phyloP scores from a whole-genome alignment of 2,888 invertebrate species.

The Hoplodrina blanda region DNA sequence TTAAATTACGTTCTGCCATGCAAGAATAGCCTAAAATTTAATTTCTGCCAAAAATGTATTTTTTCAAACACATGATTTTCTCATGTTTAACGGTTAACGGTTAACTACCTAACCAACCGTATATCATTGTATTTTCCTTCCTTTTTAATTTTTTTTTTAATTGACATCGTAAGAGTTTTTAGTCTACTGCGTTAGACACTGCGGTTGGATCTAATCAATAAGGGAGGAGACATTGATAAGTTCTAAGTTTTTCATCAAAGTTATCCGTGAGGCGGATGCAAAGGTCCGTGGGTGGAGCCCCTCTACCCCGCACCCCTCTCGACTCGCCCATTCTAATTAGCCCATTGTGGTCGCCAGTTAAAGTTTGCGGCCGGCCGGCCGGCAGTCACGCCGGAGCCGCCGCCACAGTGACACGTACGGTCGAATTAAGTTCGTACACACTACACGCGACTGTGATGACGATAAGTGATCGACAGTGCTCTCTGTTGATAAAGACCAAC shows the following conservation, averaged over 20 bases:
- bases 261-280: conserved; percentile 87
- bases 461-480: conserved; percentile 86
- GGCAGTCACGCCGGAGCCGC: conserved; percentile 85
- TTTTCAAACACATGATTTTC: conserved; percentile 21
- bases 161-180: not conserved
- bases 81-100: conserved; percentile 3
- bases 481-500: conserved; percentile 79
- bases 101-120: conserved; percentile 12
- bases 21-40: conserved; percentile 16
- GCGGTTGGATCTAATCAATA: conserved; percentile 58
- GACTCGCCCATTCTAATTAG: conserved; percentile 89
- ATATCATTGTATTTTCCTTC: conserved; percentile 14
- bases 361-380: conserved; percentile 86
- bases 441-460: conserved; percentile 85
- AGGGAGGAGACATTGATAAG: conserved; percentile 73
- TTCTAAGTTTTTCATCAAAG: conserved; percentile 79
- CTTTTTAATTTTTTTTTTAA: not conserved
- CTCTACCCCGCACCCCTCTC: conserved; percentile 79
- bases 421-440: conserved; percentile 56
- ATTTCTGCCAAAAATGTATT: not conserved
- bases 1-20: conserved; percentile 36
- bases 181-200: not conserved
- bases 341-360: conserved; percentile 87
- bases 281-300: conserved; percentile 88
- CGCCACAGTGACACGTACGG: conserved; percentile 78